Percentiles rank a stretch among this genome's conserved stretches.
Conservation (phyloP, 2,888 invertebrate species). For the Mesochorus sp. region DNA sequence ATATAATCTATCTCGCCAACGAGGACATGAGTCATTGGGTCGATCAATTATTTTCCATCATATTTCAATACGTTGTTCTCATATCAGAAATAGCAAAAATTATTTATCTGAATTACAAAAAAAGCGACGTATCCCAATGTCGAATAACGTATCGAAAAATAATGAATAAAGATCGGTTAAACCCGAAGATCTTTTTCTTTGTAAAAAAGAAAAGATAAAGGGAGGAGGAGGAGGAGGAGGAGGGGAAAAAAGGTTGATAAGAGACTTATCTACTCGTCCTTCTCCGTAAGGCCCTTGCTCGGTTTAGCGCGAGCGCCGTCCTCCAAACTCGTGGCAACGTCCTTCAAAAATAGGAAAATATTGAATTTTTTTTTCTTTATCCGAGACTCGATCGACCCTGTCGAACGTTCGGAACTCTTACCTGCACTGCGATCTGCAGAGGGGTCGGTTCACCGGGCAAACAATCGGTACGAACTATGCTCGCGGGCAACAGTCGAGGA, state of each 20-base stretch:
- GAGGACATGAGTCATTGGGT: too few relatives aligned
- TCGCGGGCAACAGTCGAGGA: slow-evolving; percentile 77
- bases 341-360: slow-evolving; percentile 63
- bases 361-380: background rate
- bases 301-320: slow-evolving; percentile 57
- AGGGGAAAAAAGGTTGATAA: slow-evolving; percentile 30
- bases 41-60: too few relatives aligned
- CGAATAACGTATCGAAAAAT: too few relatives aligned
- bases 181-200: too few relatives aligned
- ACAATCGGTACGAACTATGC: slow-evolving; percentile 76
- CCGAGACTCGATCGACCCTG: too few relatives aligned
- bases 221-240: too few relatives aligned
- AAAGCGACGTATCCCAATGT: too few relatives aligned
- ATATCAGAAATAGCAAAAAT: too few relatives aligned
- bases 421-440: slow-evolving; percentile 81
- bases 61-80: too few relatives aligned
- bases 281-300: slow-evolving; percentile 50
- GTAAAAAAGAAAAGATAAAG: slow-evolving; percentile 69
- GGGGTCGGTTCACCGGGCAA: slow-evolving; percentile 79
- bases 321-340: slow-evolving; percentile 70
- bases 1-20: too few relatives aligned
- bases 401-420: slow-evolving; percentile 63
- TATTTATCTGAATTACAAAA: too few relatives aligned
- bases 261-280: slow-evolving; percentile 50
- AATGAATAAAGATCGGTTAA: too few relatives aligned